phyloP scores from a whole-genome alignment of 2,888 invertebrate species.

The Diloba caeruleocephala region DNA sequence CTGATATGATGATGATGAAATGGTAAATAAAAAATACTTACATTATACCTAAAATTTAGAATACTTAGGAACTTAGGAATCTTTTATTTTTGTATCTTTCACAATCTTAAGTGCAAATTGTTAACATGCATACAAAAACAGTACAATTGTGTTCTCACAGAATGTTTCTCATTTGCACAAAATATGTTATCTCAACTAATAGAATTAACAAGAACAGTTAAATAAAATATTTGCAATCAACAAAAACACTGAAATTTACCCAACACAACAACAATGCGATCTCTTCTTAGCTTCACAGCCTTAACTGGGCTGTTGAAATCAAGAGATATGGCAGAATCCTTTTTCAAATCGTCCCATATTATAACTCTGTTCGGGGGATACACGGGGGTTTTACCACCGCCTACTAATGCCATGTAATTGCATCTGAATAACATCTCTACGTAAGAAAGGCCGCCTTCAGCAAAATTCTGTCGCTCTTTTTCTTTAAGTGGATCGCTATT shows the following conservation, averaged over 20 bases:
- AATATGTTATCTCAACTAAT: not conserved
- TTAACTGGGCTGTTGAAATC: slow-evolving; percentile 98
- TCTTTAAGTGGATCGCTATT: slow-evolving; percentile 99
- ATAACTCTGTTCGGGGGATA: slow-evolving; percentile 98
- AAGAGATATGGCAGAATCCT: slow-evolving; percentile 97
- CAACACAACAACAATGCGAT: slow-evolving; percentile 98
- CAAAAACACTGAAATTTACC: slow-evolving; percentile 72
- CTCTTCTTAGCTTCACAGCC: slow-evolving; percentile 97
- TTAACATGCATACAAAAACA: no score
- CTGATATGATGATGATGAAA: no score
- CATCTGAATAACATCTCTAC: slow-evolving; percentile 99
- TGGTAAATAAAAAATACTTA: no score
- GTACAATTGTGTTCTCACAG: no score
- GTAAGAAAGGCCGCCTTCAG: slow-evolving; percentile 97
- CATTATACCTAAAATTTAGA: not conserved
- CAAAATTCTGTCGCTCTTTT: slow-evolving; percentile 98
- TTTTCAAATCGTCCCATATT: slow-evolving; percentile 99
- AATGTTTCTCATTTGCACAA: not conserved
- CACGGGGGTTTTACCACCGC: slow-evolving; percentile 97
- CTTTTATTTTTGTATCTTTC: not conserved
- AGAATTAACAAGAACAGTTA: slow-evolving; percentile 3
- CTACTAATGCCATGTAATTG: slow-evolving; percentile 98
- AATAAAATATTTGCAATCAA: not conserved
- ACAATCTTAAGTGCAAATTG: not conserved
- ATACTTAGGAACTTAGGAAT: not conserved